Base-by-base conservation (phyloP, 2,888 invertebrate genomes). In the Melanchra persicariae region DNA sequence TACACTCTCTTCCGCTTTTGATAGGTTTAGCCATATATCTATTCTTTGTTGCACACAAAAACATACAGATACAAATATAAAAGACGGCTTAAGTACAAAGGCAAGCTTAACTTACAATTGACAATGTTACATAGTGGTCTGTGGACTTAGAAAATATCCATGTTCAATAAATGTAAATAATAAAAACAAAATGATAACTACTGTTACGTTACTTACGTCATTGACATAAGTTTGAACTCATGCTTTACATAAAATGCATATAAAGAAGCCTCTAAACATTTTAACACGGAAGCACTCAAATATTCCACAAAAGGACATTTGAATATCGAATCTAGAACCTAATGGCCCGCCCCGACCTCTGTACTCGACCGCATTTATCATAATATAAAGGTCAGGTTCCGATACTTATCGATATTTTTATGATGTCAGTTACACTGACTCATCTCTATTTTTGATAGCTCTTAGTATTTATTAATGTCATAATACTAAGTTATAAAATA, bases 371-470 rank as follows among this genome's bases (percentile, higher is more conserved):
- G 90, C 91, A 92, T 93, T 92, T 92, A 93, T 94, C 93, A 91
- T 89, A 86, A 83, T 73, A 85, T 87, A 94, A 95, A 95, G 94
- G 94, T 95, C 94, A 94, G 89, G 87, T 88, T 88, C 82, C 89
- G 92, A 93, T 92, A 90, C 88, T 90, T 92, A 93, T 93, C 93
- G 90, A 90, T 82, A 86, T 89, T 90, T 91, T 91, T 91, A 91
- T 92, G 93, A 93, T 92, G 93, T 93, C 92, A 93, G 93, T 90
- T 88, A 71, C 74, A 90, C 88, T 93, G 93, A 94, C 89, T 93
- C 92, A 94, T 87, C 83, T 87, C 88, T 91, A 91, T 90, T 90
- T 91, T 87, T 77, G 83, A 84, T 87, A 86, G 43, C 85, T 84
- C 75, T 65, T 74, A 72, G 67, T 74, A 75, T 78, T 78, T 77